A percentile compares a stretch with the other conserved stretches of the same genome.
Conservation (phyloP, 1,140 invertebrate species). For the Cotesia typhae region DNA sequence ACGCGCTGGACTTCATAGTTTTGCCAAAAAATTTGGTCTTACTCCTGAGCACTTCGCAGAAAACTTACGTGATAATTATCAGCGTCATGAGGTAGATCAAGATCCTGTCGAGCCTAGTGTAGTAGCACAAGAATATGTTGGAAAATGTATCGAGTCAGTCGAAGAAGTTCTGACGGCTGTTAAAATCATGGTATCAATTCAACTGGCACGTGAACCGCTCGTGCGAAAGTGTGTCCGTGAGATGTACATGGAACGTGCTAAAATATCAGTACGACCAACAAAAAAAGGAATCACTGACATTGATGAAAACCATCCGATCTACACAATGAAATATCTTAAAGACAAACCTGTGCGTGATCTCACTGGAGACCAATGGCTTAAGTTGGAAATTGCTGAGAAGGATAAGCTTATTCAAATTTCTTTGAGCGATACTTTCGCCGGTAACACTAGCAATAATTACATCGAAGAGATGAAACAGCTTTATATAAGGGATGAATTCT, state of each 20-base stretch:
- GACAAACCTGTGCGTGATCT: slow-evolving; percentile 94
- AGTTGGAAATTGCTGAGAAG: slow-evolving; percentile 83
- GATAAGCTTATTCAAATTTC: slow-evolving; percentile 83
- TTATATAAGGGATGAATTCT: slow-evolving; percentile 95
- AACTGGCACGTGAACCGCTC: slow-evolving; percentile 90
- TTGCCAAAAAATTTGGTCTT: slow-evolving; percentile 94
- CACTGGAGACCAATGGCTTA: slow-evolving; percentile 89
- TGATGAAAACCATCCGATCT: slow-evolving; percentile 91
- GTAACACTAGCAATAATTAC: slow-evolving; percentile 78
- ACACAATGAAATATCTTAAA: slow-evolving; percentile 91
- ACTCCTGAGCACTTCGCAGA: slow-evolving; percentile 96
- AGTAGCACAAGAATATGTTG: slow-evolving; percentile 78
- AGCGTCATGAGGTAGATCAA: slow-evolving; percentile 96
- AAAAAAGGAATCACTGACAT: slow-evolving; percentile 93
- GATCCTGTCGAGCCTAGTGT: slow-evolving; percentile 81
- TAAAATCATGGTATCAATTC: slow-evolving; percentile 93
- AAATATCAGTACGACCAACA: slow-evolving; percentile 84
- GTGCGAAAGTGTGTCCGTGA: slow-evolving; percentile 87
- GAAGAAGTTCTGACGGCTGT: slow-evolving; percentile 89
- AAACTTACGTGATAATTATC: slow-evolving; percentile 96
- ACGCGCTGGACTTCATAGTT: slow-evolving; percentile 82
- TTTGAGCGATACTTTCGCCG: slow-evolving; percentile 80
- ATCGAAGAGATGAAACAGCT: slow-evolving; percentile 92
- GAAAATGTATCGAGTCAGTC: slow-evolving; percentile 67
- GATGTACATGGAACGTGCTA: slow-evolving; percentile 91